These are phyloP conservation scores for Atethmia centrago DNA, from an alignment of 2,888 invertebrate genomes.

Conservation along the genomic window DNA sequence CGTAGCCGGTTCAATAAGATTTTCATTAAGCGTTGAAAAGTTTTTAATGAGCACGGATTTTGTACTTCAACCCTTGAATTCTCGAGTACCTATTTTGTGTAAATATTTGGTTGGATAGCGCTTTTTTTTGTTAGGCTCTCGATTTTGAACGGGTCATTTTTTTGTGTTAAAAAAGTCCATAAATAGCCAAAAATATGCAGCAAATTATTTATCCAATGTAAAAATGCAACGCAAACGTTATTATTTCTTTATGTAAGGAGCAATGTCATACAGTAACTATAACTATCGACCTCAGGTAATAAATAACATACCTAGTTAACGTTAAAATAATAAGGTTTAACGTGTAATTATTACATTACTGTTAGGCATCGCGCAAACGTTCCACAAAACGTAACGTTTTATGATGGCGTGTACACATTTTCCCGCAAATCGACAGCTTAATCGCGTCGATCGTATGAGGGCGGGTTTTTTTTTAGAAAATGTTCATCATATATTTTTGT, in stretches of 20 bases:
- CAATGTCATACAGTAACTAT: neutral
- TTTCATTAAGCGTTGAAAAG: constrained; percentile 89
- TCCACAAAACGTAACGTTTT: constrained; percentile 46
- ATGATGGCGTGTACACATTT: constrained; percentile 51
- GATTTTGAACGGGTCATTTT: constrained; percentile 12
- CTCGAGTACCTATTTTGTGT: constrained; percentile 64
- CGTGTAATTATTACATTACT: constrained; percentile 42
- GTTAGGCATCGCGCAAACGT: constrained; percentile 29
- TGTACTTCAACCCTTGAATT: constrained; percentile 76
- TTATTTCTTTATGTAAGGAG: neutral
- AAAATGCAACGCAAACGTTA: too few species aligned
- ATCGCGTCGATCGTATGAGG: constrained; percentile 40
- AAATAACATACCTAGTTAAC: constrained; percentile 19
- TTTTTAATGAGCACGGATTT: constrained; percentile 88
- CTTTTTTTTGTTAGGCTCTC: constrained; percentile 19
- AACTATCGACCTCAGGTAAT: neutral
- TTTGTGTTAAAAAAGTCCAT: neutral
- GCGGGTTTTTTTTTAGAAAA: constrained; percentile 30
- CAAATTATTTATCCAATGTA: constrained; percentile 6
- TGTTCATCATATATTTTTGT: constrained; percentile 1
- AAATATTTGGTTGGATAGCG: constrained; percentile 58
- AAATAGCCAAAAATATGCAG: neutral
- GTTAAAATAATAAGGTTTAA: constrained; percentile 10
- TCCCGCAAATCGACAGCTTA: constrained; percentile 50
- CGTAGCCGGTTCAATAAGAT: constrained; percentile 87